Evolutionary conservation across 1,140 invertebrate genomes (phyloP).

Genomic region (Drosophila gunungcola): DNA sequence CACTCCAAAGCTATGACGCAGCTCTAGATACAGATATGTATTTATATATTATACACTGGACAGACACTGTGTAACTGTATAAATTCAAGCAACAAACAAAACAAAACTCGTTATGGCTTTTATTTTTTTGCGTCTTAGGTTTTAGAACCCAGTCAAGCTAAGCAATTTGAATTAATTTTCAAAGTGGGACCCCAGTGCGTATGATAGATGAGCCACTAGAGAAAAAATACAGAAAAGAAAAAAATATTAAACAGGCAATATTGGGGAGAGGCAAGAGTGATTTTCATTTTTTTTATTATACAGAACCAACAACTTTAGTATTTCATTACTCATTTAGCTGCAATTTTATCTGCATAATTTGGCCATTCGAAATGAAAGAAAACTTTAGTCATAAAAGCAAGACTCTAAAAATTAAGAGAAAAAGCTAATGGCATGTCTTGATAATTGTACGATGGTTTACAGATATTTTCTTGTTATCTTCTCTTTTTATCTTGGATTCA

Average conservation of each 20-base stretch:
- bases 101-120: conserved; percentile 44
- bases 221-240: background rate
- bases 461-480: conserved; percentile 14
- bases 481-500: conserved; percentile 16
- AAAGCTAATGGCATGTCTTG: conserved; percentile 4
- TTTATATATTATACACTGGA: conserved; percentile 23
- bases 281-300: conserved; percentile 68
- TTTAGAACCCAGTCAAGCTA: conserved; percentile 32
- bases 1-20: conserved; percentile 54
- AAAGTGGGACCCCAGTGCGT: conserved; percentile 43
- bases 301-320: conserved; percentile 44
- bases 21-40: conserved; percentile 43
- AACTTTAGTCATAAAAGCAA: conserved; percentile 58
- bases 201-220: conserved; percentile 37
- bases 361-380: conserved; percentile 30
- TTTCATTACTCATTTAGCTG: conserved; percentile 46
- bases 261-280: background rate
- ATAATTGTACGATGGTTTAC: conserved; percentile 4
- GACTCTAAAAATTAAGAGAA: conserved; percentile 2
- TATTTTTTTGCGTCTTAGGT: conserved; percentile 67
- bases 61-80: conserved; percentile 34
- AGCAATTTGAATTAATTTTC: conserved; percentile 35
- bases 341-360: conserved; percentile 59
- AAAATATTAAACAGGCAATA: background rate
- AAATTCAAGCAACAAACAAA: conserved; percentile 26